Percentiles rank a stretch among this genome's conserved stretches.
These are phyloP conservation scores for Lepidostoma basale DNA, from an alignment of 1,140 invertebrate genomes.

Conservation along the genomic window DNA sequence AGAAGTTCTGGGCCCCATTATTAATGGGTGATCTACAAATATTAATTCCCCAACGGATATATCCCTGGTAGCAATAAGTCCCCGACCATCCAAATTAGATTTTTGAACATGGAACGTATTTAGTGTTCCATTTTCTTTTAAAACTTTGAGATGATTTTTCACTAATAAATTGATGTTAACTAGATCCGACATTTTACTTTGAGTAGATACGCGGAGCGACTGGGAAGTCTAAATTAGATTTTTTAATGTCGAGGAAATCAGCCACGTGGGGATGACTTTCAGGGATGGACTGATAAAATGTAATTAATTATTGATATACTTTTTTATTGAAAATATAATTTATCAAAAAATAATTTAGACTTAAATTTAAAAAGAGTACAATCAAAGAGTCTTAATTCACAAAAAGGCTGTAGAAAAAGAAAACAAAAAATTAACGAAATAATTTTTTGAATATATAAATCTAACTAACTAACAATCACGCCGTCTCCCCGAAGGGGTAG, in stretches of 20 bases:
- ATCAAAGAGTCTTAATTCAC: no score
- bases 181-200: conserved; percentile 28
- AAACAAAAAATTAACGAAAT: no score
- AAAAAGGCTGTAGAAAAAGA: no score
- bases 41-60: conserved; percentile 70
- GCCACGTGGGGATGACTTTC: neutral
- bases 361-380: no score
- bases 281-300: neutral
- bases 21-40: conserved; percentile 69
- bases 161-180: conserved; percentile 25
- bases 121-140: conserved; percentile 31
- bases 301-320: neutral
- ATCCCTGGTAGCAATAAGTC: conserved; percentile 68
- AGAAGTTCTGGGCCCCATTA: conserved; percentile 66
- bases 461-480: no score
- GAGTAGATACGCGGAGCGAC: neutral
- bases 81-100: conserved; percentile 67
- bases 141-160: conserved; percentile 29
- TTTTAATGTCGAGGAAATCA: conserved; percentile 9
- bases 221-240: conserved; percentile 22
- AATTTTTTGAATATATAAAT: no score
- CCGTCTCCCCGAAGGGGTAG: no score
- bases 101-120: conserved; percentile 55
- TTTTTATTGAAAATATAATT: no score
- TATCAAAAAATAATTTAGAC: neutral